Conservation (phyloP, 2,888 invertebrate species). For the Malacosoma neustria region DNA sequence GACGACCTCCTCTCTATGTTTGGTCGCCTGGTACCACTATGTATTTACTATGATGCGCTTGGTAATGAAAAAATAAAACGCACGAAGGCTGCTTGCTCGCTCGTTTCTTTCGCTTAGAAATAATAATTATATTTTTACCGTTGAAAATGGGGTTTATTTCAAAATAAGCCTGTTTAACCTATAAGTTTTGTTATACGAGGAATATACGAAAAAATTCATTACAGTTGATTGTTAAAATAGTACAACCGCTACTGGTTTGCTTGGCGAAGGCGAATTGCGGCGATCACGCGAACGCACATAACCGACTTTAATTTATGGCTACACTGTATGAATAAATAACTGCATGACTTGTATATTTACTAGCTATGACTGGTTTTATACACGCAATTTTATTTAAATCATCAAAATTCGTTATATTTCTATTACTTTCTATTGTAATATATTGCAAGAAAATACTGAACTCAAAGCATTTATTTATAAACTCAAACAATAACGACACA, state of each 20-base stretch:
- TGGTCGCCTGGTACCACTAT: constrained; percentile 64
- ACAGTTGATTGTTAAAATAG: too few relatives aligned
- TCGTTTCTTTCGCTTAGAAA: too few relatives aligned
- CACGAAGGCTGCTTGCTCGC: constrained; percentile 22
- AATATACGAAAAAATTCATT: too few relatives aligned
- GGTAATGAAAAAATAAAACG: constrained; percentile 48
- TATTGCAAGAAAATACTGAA: too few relatives aligned
- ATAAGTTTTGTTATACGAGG: too few relatives aligned
- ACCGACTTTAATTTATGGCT: not conserved
- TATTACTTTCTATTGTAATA: too few relatives aligned
- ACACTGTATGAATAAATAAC: not conserved
- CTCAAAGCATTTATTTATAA: too few relatives aligned
- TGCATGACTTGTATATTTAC: not conserved
- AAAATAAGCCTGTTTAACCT: too few relatives aligned
- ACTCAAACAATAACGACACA: too few relatives aligned
- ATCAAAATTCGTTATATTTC: too few relatives aligned
- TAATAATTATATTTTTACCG: too few relatives aligned
- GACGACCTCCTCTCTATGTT: constrained; percentile 35
- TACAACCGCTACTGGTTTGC: not conserved
- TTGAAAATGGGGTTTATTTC: too few relatives aligned
- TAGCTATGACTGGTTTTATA: not conserved
- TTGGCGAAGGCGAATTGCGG: not conserved
- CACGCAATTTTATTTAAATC: not conserved
- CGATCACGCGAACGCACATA: not conserved
- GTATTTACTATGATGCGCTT: constrained; percentile 63